Evolutionary conservation across 2,113 vertebrate species (phyloP).

Genomic region (Montifringilla adamsi): DNA sequence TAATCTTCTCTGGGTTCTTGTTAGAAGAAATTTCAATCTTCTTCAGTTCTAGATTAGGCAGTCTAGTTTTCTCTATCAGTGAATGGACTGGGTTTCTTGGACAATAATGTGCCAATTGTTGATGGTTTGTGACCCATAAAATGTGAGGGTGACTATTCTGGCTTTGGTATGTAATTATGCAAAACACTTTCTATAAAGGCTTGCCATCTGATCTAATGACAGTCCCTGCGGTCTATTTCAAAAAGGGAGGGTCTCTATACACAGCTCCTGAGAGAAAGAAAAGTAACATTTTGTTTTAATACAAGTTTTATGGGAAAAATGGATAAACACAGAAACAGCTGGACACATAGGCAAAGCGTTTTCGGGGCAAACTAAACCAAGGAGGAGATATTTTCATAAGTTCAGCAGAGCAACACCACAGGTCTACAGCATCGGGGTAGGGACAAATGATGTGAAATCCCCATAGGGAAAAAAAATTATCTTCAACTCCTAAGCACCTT

Average conservation of each 20-base stretch:
- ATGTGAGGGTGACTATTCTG: conserved; percentile 98
- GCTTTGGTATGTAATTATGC: conserved; percentile 99
- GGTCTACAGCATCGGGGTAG: neutral
- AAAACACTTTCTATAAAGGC: conserved; percentile 99
- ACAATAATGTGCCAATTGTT: conserved; percentile 99
- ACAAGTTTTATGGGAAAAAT: conserved; percentile 76
- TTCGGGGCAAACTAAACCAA: conserved; percentile 57
- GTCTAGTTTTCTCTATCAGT: conserved; percentile 82
- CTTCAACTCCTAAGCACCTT: neutral
- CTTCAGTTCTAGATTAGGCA: conserved; percentile 86
- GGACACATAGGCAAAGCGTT: conserved; percentile 47
- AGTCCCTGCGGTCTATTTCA: conserved; percentile 91
- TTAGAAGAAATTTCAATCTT: conserved; percentile 87
- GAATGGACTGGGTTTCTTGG: conserved; percentile 91
- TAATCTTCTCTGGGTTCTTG: conserved; percentile 89
- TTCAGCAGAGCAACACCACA: conserved; percentile 37
- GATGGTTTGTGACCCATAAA: conserved; percentile 99
- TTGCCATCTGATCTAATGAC: conserved; percentile 99
- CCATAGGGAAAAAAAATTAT: neutral
- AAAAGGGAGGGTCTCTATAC: conserved; percentile 84
- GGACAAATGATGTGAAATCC: neutral
- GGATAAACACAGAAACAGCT: conserved; percentile 69
- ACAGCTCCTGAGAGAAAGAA: conserved; percentile 76
- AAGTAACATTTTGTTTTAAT: conserved; percentile 83
- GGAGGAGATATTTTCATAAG: conserved; percentile 53